These are phyloP conservation scores for Epinotia demarniana DNA, from an alignment of 2,888 invertebrate genomes.

Conservation along the genomic window DNA sequence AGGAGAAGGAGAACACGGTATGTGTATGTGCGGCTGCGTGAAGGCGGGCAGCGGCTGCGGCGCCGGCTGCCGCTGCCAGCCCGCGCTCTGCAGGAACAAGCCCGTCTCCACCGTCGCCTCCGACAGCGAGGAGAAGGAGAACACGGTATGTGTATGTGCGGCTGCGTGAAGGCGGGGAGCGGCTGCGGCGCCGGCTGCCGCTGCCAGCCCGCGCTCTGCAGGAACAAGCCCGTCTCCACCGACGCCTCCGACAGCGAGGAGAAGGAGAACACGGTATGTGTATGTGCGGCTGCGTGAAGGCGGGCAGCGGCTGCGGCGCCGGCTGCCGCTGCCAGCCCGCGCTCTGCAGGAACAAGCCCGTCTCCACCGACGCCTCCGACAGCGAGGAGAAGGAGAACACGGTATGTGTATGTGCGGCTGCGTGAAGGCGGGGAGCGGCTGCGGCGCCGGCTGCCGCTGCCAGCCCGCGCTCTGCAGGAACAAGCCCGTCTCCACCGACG, in stretches of 20 bases:
- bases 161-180: slow-evolving; percentile 82
- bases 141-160: slow-evolving; percentile 72
- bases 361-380: slow-evolving; percentile 54
- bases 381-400: slow-evolving; percentile 65
- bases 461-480: slow-evolving; percentile 74
- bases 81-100: slow-evolving; percentile 71
- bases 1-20: slow-evolving; percentile 61
- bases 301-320: slow-evolving; percentile 69
- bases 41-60: slow-evolving; percentile 79
- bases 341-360: slow-evolving; percentile 69
- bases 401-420: slow-evolving; percentile 83
- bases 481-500: slow-evolving; percentile 51
- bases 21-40: slow-evolving; percentile 85
- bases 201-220: slow-evolving; percentile 78
- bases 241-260: slow-evolving; percentile 64
- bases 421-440: slow-evolving; percentile 77
- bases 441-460: slow-evolving; percentile 83
- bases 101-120: slow-evolving; percentile 49
- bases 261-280: slow-evolving; percentile 53
- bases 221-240: slow-evolving; percentile 60
- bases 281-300: slow-evolving; percentile 86
- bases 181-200: slow-evolving; percentile 81
- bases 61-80: slow-evolving; percentile 81
- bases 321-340: slow-evolving; percentile 83
- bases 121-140: slow-evolving; percentile 69